phyloP scores from a whole-genome alignment of 2,113 vertebrate genomes.

The Vimba vimba region DNA sequence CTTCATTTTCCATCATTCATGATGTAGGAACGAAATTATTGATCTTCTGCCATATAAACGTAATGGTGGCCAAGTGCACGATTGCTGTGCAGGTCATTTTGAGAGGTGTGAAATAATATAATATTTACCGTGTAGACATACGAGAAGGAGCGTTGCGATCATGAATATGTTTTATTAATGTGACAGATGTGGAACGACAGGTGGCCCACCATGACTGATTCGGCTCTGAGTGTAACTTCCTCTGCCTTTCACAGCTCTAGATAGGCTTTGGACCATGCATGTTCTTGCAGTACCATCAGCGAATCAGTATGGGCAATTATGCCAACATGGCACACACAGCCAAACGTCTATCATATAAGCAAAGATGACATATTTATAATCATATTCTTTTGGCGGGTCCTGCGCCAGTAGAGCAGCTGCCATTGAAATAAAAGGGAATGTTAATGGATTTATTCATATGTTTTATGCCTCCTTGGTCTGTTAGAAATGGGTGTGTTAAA shows the following conservation, averaged over 20 bases:
- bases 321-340: too few relatives aligned
- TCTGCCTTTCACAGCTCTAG: neutral
- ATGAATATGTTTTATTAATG: conserved; percentile 26
- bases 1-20: neutral
- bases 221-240: neutral
- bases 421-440: conserved; percentile 6
- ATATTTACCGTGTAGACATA: neutral
- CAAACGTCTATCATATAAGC: neutral
- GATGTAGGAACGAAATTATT: conserved; percentile 15
- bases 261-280: neutral
- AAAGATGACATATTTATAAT: neutral
- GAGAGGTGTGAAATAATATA: conserved; percentile 3
- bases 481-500: conserved; percentile 5
- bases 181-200: conserved; percentile 2
- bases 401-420: conserved; percentile 9
- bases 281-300: neutral
- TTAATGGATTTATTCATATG: neutral
- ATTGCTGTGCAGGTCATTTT: neutral
- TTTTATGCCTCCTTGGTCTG: neutral
- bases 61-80: neutral
- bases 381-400: neutral
- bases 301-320: neutral
- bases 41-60: neutral
- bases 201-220: neutral
- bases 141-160: neutral